phyloP scores from a whole-genome alignment of 2,797 vertebrate genomes.

The Perodicticus potto region DNA sequence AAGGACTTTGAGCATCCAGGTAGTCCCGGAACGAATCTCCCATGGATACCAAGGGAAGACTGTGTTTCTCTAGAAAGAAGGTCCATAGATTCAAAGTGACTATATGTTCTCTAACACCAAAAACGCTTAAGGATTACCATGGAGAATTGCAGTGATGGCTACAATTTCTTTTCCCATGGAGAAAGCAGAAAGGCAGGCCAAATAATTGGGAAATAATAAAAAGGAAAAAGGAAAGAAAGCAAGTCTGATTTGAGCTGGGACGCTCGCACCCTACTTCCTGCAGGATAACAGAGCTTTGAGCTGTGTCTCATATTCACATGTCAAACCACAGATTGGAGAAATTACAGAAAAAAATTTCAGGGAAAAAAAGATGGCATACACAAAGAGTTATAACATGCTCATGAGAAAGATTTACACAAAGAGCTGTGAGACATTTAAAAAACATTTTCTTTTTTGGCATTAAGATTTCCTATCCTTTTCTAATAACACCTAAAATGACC shows the following conservation, averaged over 20 bases:
- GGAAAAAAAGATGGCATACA: background rate
- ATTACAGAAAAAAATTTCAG: background rate
- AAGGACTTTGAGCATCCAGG: background rate
- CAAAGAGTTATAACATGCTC: background rate
- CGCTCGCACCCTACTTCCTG: background rate
- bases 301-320: accelerated
- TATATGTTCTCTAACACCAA: background rate
- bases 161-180: background rate
- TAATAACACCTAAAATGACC: background rate
- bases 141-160: background rate
- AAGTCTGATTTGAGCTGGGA: background rate
- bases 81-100: background rate
- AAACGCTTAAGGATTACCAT: background rate
- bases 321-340: background rate
- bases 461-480: background rate
- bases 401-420: background rate
- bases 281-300: background rate
- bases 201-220: background rate
- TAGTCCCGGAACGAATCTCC: background rate
- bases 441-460: background rate
- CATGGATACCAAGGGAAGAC: background rate
- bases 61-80: background rate
- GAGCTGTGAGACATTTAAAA: background rate
- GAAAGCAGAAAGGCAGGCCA: background rate
- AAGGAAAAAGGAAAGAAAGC: background rate